These are phyloP conservation scores for Dallia pectoralis DNA, from an alignment of 2,797 vertebrate species.

Conservation along the genomic window DNA sequence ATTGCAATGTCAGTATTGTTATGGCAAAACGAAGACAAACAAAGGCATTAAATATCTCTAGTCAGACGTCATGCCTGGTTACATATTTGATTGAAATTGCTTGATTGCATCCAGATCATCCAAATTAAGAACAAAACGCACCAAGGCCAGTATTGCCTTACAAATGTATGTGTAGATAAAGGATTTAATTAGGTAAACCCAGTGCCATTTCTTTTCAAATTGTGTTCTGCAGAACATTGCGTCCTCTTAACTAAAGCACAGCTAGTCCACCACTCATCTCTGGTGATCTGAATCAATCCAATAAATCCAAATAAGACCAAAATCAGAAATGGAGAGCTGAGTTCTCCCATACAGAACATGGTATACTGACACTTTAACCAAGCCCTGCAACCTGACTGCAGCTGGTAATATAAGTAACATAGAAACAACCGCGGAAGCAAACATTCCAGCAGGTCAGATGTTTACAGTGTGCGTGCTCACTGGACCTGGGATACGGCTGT, in stretches of 20 bases:
- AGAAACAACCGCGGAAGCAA: neutral
- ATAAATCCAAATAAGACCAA: neutral
- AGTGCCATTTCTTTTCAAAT: neutral
- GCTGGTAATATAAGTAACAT: neutral
- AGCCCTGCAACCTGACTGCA: neutral
- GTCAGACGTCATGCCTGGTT: neutral
- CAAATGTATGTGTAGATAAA: neutral
- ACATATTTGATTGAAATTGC: neutral
- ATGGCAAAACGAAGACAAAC: neutral
- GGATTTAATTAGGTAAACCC: slow-evolving; percentile 3
- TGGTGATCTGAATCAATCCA: neutral
- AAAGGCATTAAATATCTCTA: neutral
- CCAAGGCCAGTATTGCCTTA: slow-evolving; percentile 1
- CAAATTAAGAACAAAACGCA: neutral
- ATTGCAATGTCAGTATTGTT: slow-evolving; percentile 8
- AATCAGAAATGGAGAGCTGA: neutral
- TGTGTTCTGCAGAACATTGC: neutral
- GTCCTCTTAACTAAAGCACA: neutral
- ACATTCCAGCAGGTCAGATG: slow-evolving; percentile 6
- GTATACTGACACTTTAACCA: neutral
- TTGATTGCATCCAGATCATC: neutral
- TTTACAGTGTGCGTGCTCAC: slow-evolving; percentile 12
- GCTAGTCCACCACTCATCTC: neutral
- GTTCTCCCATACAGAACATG: neutral
- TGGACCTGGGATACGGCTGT: neutral